Conservation (phyloP, 2,888 invertebrate genomes). For the Proisotoma minuta region DNA sequence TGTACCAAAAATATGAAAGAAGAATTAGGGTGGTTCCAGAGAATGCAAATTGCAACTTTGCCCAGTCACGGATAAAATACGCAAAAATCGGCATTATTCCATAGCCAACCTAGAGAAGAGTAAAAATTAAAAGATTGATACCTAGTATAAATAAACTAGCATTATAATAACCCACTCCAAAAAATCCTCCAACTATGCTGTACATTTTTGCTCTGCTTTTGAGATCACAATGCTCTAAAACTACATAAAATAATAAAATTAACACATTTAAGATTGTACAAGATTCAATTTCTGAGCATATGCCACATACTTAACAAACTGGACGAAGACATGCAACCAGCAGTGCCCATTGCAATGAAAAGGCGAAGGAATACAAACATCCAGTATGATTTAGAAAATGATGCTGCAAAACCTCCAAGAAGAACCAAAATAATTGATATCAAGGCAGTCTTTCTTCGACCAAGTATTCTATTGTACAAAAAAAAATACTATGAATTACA, state of each 20-base stretch:
- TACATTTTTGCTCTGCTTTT: slow-evolving; percentile 30
- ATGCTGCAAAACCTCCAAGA: slow-evolving; percentile 25
- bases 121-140: slow-evolving; percentile 32
- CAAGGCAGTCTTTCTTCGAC: slow-evolving; percentile 29
- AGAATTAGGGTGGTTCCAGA: slow-evolving; percentile 29
- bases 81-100: slow-evolving; percentile 37
- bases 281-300: no score
- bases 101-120: slow-evolving; percentile 30
- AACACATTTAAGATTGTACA: neutral
- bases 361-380: slow-evolving; percentile 23
- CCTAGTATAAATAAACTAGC: no score
- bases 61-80: slow-evolving; percentile 36
- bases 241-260: slow-evolving; percentile 21
- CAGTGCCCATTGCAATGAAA: slow-evolving; percentile 15
- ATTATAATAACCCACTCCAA: slow-evolving; percentile 26
- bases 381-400: slow-evolving; percentile 27
- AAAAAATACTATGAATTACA: neutral
- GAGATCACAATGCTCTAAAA: slow-evolving; percentile 40
- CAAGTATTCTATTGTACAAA: slow-evolving; percentile 21
- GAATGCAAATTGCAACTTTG: slow-evolving; percentile 36
- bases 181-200: slow-evolving; percentile 20
- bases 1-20: slow-evolving; percentile 39
- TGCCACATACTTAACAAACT: slow-evolving; percentile 1
- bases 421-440: slow-evolving; percentile 20
- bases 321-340: slow-evolving; percentile 6